These are phyloP conservation scores for Carettochelys insculpta DNA, from an alignment of 2,113 vertebrate genomes.

Conservation along the genomic window DNA sequence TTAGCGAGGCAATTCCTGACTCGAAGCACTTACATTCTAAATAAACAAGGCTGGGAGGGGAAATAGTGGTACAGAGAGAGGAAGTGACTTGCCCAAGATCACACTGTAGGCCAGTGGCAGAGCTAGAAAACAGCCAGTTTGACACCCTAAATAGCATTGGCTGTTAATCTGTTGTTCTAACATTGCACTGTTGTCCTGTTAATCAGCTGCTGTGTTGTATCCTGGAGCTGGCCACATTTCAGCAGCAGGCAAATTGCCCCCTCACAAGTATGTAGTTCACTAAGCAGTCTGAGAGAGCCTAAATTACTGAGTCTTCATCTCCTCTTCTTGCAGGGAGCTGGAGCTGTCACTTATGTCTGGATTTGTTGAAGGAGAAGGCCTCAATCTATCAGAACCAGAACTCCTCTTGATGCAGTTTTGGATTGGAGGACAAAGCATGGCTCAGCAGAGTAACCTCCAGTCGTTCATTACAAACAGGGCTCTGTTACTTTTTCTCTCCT, in stretches of 20 bases:
- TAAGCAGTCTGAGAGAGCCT: background rate
- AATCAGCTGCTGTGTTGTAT: background rate
- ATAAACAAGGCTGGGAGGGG: background rate
- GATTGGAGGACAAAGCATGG: background rate
- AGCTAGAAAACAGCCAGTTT: background rate
- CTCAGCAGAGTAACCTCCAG: background rate
- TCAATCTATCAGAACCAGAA: slow-evolving; percentile 96
- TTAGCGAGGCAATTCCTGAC: background rate
- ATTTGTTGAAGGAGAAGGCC: slow-evolving; percentile 94
- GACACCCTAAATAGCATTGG: background rate
- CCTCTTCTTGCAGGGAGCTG: slow-evolving; percentile 85
- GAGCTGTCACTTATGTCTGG: slow-evolving; percentile 96
- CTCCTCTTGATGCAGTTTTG: slow-evolving; percentile 79
- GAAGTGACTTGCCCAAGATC: background rate
- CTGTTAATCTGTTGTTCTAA: background rate
- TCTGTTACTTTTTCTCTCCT: slow-evolving; percentile 4
- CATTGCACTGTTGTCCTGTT: background rate
- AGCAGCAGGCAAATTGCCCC: background rate
- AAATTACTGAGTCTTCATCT: background rate
- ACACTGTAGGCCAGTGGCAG: background rate
- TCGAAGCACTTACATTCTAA: background rate
- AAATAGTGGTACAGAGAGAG: background rate
- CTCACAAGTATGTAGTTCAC: background rate
- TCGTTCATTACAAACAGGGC: background rate
- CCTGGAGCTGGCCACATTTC: background rate